Percentiles rank a stretch among this genome's conserved stretches.
phyloP scores from a whole-genome alignment of 2,113 vertebrate genomes.

The Spilogale gracilis region DNA sequence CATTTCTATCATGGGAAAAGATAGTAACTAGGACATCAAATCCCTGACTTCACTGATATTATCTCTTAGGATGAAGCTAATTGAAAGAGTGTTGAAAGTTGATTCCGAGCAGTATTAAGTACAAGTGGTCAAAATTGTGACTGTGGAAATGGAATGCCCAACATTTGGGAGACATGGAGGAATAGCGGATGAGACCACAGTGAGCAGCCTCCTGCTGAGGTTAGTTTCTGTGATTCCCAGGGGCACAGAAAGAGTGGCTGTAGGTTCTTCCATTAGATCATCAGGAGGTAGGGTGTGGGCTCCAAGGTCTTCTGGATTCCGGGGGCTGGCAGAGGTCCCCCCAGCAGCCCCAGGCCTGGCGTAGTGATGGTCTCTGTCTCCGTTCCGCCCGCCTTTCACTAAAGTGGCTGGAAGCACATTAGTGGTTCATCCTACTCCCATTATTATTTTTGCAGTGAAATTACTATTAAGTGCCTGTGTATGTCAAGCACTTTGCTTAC shows the following conservation, averaged over 20 bases:
- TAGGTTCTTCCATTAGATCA: background rate
- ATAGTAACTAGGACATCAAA: background rate
- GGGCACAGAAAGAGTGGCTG: background rate
- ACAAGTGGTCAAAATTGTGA: background rate
- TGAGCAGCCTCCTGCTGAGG: background rate
- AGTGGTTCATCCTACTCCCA: background rate
- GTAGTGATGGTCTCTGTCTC: background rate
- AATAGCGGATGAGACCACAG: fast-evolving
- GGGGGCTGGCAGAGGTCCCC: background rate
- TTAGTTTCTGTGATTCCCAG: background rate
- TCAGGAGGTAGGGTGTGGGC: conserved; percentile 6
- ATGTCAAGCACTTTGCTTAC: conserved; percentile 36
- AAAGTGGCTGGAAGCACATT: background rate
- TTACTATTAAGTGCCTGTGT: background rate
- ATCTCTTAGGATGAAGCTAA: conserved; percentile 6
- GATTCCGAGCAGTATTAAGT: background rate
- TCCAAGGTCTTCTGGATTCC: background rate
- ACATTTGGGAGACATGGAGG: background rate
- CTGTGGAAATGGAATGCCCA: background rate
- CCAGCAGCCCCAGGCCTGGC: background rate
- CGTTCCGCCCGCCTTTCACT: background rate
- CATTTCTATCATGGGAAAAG: conserved; percentile 18
- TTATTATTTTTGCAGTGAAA: background rate
- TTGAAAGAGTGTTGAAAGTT: background rate
- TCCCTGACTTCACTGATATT: background rate